Base-by-base conservation (phyloP, 2,113 vertebrate species). In the Limnothrissa miodon region DNA sequence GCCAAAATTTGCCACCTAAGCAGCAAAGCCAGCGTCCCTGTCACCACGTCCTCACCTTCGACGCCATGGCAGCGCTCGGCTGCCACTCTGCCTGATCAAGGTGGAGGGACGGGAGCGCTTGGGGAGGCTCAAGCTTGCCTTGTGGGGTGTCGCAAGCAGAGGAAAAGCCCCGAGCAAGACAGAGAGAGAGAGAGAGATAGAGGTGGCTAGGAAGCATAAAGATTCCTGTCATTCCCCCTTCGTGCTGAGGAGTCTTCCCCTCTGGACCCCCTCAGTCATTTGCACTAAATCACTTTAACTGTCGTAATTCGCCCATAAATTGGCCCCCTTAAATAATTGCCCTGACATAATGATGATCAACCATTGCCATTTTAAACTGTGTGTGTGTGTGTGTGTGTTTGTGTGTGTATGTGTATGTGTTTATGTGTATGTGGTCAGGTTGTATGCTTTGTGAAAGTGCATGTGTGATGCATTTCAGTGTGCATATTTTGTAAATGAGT, bases 231-330 rank as follows among this genome's bases (percentile, higher is more conserved):
- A 74, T 11, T 74, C 25, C 29, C 66, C 6, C 6, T 23, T 74
- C 25, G 23, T 15, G 66, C 66, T 74, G 29, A 36, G 17, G 66
- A 74, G 66, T 36, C 66, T 74, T 74, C 10, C 66, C 33, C 66
- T 74, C 66, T 74, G 66, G 33, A 74, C 29, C 29, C 46, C 66
- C 66, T 33, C 66, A 33, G 66, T 74, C 66, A 74, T 74, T 74
- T 74, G 66, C 66, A 74, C 66, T 74, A 74, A 74, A 74, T 74
- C 66, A 74, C 66, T 74, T 74, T 74, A 74, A 74, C 66, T 74
- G 66, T 74, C 66, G 3, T 74, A 74, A 74, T 74, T 36, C 1
- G 29, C 25, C 66, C 66, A 74, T 74, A 74, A 74, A 74, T 74
- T 74, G 66, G 29, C 66, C 66, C 66, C 13, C 66, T 74, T 74